Evolutionary conservation across 1,140 invertebrate species (phyloP), one percentile per base, ranked within the genome.

Genomic region (Zelostemma sp.): DNA sequence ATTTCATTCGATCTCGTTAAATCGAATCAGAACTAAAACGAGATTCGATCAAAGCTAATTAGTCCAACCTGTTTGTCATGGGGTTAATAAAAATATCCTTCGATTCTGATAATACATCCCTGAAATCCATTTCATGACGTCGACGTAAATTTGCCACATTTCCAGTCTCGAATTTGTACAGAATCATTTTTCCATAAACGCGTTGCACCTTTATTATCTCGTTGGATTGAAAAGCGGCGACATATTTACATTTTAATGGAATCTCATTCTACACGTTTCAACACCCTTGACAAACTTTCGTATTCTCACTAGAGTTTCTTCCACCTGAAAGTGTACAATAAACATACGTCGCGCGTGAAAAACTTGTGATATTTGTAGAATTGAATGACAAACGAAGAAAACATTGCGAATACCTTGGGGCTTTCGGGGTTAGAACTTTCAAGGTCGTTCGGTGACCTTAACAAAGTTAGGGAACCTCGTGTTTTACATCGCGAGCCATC

Each of bases 191-290:
- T 35, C 33, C 33, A 35, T 35, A 35, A 35, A 35, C 33, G 33
- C 33, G 33, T 35, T 35, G 33, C 33, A 35, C 33, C 33, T 35
- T 35, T 35, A 35, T 35, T 35, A 35, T 35, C 33, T 35, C 33
- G 33, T 35, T n/a, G n/a, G 33, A 35, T 35, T 35, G 33, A 35
- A 35, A 35, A 35, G 33, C 33, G 11, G 33, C 33, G 33, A 35
- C 33, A 35, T 35, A 35, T 35, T 35, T 35, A 35, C 33, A 35
- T 35, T 35, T 35, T 35, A 35, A 35, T 35, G 33, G 33, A 35
- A 35, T 35, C 33, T 35, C 33, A 35, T 35, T 35, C 33, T 35
- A 35, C 33, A 35, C 33, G 33, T 35, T 35, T 35, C 33, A 35
- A 35, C 33, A 35, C 33, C 33, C 33, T 28, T n/a, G 33, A 35